Percentiles rank a stretch among this genome's conserved stretches.
Evolutionary conservation across 2,113 vertebrate genomes (phyloP).

Genomic region (Origma solitaria): DNA sequence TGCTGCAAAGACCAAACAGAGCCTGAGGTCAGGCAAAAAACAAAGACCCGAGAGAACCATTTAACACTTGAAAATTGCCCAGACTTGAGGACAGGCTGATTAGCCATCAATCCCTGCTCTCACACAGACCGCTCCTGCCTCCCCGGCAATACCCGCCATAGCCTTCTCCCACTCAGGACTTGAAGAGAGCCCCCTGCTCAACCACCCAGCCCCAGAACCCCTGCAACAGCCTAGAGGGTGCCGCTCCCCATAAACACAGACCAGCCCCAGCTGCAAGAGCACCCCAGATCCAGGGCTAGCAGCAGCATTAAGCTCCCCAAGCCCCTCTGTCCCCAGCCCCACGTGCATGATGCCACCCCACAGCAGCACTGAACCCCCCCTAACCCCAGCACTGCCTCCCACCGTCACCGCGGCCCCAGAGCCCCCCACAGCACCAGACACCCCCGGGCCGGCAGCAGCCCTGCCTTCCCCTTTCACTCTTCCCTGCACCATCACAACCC

Average conservation of each 20-base stretch:
- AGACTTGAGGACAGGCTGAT: neutral
- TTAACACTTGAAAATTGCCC: neutral
- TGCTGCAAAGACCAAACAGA: neutral
- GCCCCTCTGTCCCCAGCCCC: neutral
- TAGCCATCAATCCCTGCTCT: neutral
- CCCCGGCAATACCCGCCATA: neutral
- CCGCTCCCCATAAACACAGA: neutral
- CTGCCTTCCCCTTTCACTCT: neutral
- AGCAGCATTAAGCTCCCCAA: neutral
- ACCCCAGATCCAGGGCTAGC: too few species aligned
- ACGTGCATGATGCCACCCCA: accelerated
- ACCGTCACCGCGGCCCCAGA: neutral
- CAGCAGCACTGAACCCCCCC: neutral
- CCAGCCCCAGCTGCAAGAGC: neutral
- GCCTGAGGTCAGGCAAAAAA: neutral
- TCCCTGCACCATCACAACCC: neutral
- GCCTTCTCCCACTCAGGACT: neutral
- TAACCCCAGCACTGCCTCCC: neutral
- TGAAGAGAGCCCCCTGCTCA: neutral
- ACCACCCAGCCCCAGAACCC: neutral
- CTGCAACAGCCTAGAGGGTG: accelerated
- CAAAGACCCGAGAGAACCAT: neutral
- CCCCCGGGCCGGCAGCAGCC: neutral
- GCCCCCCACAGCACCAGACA: neutral
- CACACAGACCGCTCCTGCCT: too few species aligned